Evolutionary conservation across 2,797 vertebrate species (phyloP), one percentile per base, ranked within the genome.

Genomic region (Hippopotamyrus pictus): DNA sequence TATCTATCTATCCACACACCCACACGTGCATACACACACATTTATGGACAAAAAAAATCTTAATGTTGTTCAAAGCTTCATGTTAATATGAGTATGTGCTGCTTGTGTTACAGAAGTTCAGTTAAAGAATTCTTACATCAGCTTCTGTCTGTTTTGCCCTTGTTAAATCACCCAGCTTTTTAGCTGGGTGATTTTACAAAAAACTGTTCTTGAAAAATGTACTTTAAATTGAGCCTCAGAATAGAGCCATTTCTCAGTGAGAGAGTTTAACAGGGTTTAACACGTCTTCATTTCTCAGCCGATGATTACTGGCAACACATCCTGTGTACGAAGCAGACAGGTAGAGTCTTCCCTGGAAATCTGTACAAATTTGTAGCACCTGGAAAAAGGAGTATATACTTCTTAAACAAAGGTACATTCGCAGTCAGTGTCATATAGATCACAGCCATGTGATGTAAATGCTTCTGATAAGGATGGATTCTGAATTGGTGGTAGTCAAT

Each of bases 241-340:
- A 84, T 84, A 12, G 22, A 46, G 46, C 82, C n/a, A 50, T 84
- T 84, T 84, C 73, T 79, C 73, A 79, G 73, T 84, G 7, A 84
- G 7, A 50, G 46, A 4, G 41, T 25, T 12, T 51, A 84, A 48
- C 41, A 29, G 44, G 82, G 44, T 84, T 84, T 84, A 84, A 51
- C 82, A 29, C 4, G 11, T 84, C 82, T 84, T 84, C 46, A 46
- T 83, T 84, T 84, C 46, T 84, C 82, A 51, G 82, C n/a, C 12
- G 19, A 51, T 14, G 22, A 84, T 84, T 50, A 29, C 82, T 84
- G 48, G 82, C 46, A 25, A 51, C 82, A 84, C 19, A 84, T 84
- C 41, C 82, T 51, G n/a, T 84, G 46, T 51, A 84, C 46, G 12
- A 50, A 84, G 46, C 46, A 84, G 82, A 22, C 44, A 51, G 22